These are phyloP conservation scores for Ctenopoma kingsleyae DNA, from an alignment of 2,797 vertebrate species.

Conservation along the genomic window DNA sequence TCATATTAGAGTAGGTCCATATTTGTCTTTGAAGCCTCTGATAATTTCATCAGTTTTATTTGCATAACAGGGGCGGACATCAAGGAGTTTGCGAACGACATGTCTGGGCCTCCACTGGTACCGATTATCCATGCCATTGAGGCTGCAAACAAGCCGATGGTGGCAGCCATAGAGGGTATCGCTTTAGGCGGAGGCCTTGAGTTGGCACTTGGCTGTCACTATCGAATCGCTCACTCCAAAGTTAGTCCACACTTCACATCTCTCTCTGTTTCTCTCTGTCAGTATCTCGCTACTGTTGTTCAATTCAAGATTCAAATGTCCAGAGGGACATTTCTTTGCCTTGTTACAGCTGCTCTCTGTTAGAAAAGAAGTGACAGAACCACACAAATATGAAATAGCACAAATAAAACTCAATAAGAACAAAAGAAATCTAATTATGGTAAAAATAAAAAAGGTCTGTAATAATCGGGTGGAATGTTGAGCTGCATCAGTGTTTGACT, in stretches of 20 bases:
- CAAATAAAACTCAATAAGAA: no score
- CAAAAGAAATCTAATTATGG: no score
- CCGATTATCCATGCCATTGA: conserved; percentile 86
- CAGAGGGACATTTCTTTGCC: no score
- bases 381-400: no score
- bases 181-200: conserved; percentile 94
- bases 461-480: background rate
- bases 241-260: conserved; percentile 72
- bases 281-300: background rate
- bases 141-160: conserved; percentile 88
- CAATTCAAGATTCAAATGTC: no score
- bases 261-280: background rate
- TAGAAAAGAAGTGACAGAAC: no score
- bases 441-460: no score
- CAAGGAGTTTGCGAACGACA: conserved; percentile 76
- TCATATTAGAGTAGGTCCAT: background rate
- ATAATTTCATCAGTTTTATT: background rate
- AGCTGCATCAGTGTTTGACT: conserved; percentile 21
- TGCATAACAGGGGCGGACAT: conserved; percentile 90
- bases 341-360: no score
- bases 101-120: conserved; percentile 54
- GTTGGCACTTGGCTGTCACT: conserved; percentile 93
- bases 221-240: conserved; percentile 89
- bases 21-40: background rate
- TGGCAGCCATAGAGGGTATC: conserved; percentile 91